phyloP scores from a whole-genome alignment of 1,140 invertebrate genomes.

The Megalonaias nervosa region DNA sequence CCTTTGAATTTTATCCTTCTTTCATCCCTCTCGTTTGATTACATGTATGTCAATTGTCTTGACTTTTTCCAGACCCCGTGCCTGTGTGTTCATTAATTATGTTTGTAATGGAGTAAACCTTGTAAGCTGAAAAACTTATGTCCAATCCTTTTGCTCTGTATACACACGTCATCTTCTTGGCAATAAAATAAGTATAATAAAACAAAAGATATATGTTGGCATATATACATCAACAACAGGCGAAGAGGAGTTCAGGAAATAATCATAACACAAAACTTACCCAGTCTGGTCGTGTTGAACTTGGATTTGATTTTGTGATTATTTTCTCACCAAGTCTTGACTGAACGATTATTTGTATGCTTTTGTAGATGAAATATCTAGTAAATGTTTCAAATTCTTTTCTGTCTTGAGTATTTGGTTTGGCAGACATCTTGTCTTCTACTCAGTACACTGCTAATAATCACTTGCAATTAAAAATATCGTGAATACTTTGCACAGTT shows the following conservation, averaged over 20 bases:
- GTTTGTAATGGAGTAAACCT: too few species aligned
- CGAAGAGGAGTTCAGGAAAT: not conserved
- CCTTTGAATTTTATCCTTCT: not conserved
- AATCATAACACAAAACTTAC: conserved; percentile 71
- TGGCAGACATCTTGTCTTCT: conserved; percentile 1
- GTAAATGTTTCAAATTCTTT: conserved; percentile 89
- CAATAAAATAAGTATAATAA: not conserved
- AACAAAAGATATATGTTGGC: too few species aligned
- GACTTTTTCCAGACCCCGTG: too few species aligned
- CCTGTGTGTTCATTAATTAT: too few species aligned
- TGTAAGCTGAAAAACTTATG: too few species aligned
- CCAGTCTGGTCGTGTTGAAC: conserved; percentile 83
- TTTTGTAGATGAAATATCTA: conserved; percentile 89
- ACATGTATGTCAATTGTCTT: too few species aligned
- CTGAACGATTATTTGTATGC: conserved; percentile 91
- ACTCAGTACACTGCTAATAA: too few species aligned
- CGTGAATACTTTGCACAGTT: too few species aligned
- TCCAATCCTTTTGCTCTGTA: too few species aligned
- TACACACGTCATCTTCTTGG: not conserved
- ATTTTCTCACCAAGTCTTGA: conserved; percentile 89
- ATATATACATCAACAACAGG: not conserved
- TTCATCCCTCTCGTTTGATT: not conserved
- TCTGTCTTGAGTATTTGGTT: conserved; percentile 73
- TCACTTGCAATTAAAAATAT: too few species aligned
- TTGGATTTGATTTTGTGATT: conserved; percentile 82